Conservation (phyloP, 2,888 invertebrate species). For the Nomada fucata region DNA sequence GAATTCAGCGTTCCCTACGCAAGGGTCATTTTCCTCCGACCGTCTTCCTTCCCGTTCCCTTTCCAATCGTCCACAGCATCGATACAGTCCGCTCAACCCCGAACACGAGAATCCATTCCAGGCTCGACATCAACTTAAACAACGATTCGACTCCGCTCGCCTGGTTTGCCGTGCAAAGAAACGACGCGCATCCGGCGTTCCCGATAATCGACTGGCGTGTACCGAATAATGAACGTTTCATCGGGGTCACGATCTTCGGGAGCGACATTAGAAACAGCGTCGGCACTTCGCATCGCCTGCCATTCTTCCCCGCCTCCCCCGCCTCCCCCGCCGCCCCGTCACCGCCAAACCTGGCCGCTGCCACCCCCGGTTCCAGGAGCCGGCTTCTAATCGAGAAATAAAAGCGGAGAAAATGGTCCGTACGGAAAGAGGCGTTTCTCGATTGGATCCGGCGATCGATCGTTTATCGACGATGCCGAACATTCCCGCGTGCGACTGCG, state of each 20-base stretch:
- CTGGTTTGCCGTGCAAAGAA: slow-evolving; percentile 37
- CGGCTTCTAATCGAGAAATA: slow-evolving; percentile 30
- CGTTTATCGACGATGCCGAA: slow-evolving; percentile 55
- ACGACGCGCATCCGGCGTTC: slow-evolving; percentile 44
- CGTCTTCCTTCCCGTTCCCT: too few relatives aligned
- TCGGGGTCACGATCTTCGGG: slow-evolving; percentile 58
- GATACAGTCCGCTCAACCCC: background rate
- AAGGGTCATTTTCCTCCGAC: too few relatives aligned
- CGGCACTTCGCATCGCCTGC: slow-evolving; percentile 33
- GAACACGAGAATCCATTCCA: background rate
- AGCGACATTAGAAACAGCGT: slow-evolving; percentile 47
- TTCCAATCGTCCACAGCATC: background rate
- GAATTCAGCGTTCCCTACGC: too few relatives aligned
- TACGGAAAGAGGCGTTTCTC: slow-evolving; percentile 46
- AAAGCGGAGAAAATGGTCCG: slow-evolving; percentile 45
- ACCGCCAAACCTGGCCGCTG: too few relatives aligned
- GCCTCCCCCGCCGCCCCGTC: background rate
- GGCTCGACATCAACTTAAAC: slow-evolving; percentile 2
- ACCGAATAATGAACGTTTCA: slow-evolving; percentile 63
- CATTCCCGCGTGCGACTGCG: slow-evolving; percentile 65
- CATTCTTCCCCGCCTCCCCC: background rate
- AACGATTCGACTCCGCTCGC: background rate
- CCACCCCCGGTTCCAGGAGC: background rate
- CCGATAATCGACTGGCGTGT: slow-evolving; percentile 55
- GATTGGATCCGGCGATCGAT: slow-evolving; percentile 62